Conservation (phyloP, 1,140 invertebrate genomes). For the Augochlora pura region DNA sequence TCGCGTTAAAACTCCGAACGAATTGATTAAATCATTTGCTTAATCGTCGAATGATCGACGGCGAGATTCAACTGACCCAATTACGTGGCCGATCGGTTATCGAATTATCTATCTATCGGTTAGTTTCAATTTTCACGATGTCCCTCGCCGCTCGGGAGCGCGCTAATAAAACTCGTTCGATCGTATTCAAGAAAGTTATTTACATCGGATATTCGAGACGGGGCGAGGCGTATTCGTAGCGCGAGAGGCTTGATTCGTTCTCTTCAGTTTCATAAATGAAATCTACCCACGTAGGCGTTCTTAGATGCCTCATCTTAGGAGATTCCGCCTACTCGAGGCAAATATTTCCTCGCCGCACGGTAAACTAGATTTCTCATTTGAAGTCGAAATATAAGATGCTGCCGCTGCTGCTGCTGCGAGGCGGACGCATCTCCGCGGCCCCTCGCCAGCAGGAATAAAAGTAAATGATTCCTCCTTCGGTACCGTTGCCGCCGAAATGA, state of each 20-base stretch:
- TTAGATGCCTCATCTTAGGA: not conserved
- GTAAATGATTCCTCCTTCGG: not conserved
- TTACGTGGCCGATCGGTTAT: slow-evolving; percentile 1
- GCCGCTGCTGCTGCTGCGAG: too few species aligned
- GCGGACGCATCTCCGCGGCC: not conserved
- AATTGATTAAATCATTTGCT: not conserved
- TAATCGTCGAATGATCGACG: not conserved
- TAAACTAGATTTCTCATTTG: slow-evolving; percentile 6
- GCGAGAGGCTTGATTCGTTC: not conserved
- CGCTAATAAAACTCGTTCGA: not conserved
- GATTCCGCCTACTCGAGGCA: not conserved
- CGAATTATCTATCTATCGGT: not conserved
- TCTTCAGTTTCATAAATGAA: slow-evolving; percentile 2
- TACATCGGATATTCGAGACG: not conserved
- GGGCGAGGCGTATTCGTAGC: not conserved
- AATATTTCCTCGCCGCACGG: not conserved
- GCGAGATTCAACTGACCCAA: not conserved
- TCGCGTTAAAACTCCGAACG: not conserved
- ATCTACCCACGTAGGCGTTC: not conserved
- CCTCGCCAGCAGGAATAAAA: not conserved
- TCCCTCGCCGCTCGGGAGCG: not conserved
- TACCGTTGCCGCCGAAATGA: not conserved
- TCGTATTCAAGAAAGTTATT: not conserved
- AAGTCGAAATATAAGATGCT: not conserved
- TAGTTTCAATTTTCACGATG: slow-evolving; percentile 3